Evolutionary conservation across 2,888 invertebrate genomes (phyloP).

Genomic region (Marasmarcha lunaedactyla): DNA sequence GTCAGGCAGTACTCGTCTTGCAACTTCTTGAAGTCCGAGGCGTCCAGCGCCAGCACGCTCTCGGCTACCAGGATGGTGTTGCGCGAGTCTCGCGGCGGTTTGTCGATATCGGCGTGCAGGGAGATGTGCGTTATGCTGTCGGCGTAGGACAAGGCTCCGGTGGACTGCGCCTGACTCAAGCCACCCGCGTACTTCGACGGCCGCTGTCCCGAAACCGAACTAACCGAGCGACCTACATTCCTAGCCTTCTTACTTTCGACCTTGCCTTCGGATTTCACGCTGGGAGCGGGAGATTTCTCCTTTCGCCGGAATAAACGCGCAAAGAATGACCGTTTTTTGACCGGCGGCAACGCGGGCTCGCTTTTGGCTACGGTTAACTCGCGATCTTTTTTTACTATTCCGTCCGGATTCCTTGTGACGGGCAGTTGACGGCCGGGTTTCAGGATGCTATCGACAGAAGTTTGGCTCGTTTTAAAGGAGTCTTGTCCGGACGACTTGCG

Average conservation of each 20-base stretch:
- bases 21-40: slow-evolving; percentile 42
- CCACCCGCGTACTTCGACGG: slow-evolving; percentile 61
- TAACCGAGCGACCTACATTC: slow-evolving; percentile 70
- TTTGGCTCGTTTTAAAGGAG: slow-evolving; percentile 48
- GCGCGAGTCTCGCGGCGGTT: slow-evolving; percentile 56
- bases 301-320: slow-evolving; percentile 54
- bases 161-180: slow-evolving; percentile 48
- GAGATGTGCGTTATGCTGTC: slow-evolving; percentile 76
- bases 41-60: slow-evolving; percentile 58
- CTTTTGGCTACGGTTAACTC: slow-evolving; percentile 36
- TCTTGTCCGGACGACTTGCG: slow-evolving; percentile 62
- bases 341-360: slow-evolving; percentile 55
- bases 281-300: slow-evolving; percentile 57
- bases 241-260: slow-evolving; percentile 33
- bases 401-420: slow-evolving; percentile 31
- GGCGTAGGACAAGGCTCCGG: slow-evolving; percentile 54
- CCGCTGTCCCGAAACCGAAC: slow-evolving; percentile 71
- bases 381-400: slow-evolving; percentile 20
- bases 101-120: slow-evolving; percentile 68
- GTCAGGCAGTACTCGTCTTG: slow-evolving; percentile 78
- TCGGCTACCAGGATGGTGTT: slow-evolving; percentile 72
- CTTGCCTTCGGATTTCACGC: slow-evolving; percentile 44
- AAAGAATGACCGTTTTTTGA: slow-evolving; percentile 59
- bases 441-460: slow-evolving; percentile 48
- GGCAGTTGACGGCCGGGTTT: slow-evolving; percentile 46